A percentile compares a stretch with the other conserved stretches of the same genome.
Conservation (phyloP, 2,113 vertebrate species). For the Hirundichthys speculiger region DNA sequence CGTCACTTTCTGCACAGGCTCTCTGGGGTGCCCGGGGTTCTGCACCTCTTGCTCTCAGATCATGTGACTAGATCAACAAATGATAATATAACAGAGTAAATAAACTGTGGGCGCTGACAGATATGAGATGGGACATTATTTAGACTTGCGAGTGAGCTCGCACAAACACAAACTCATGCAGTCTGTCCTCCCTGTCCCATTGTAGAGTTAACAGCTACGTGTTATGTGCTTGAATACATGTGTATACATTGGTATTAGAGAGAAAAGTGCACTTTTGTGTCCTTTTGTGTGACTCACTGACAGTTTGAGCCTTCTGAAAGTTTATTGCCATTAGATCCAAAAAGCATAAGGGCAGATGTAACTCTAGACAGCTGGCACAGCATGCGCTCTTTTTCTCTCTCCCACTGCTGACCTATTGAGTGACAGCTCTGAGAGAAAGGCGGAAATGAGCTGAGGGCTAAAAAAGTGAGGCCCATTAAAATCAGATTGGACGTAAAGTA, state of each 20-base stretch:
- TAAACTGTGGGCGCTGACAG: constrained; percentile 73
- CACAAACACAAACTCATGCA: constrained; percentile 19
- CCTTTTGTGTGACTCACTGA: constrained; percentile 48
- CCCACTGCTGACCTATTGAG: constrained; percentile 67
- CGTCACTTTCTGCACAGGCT: constrained; percentile 75
- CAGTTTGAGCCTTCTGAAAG: constrained; percentile 59
- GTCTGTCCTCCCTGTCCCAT: constrained; percentile 1
- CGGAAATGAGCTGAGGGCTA: constrained; percentile 75
- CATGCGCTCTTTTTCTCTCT: constrained; percentile 54
- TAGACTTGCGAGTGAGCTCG: constrained; percentile 45
- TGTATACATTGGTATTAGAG: constrained; percentile 4
- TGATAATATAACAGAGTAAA: constrained; percentile 74
- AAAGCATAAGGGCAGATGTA: constrained; percentile 69
- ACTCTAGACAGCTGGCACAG: constrained; percentile 76
- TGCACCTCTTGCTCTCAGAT: constrained; percentile 74
- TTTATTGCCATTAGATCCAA: constrained; percentile 68
- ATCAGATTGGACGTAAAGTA: constrained; percentile 73
- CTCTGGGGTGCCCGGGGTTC: constrained; percentile 58
- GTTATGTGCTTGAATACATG: neutral
- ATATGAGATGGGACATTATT: constrained; percentile 73
- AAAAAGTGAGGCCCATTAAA: constrained; percentile 73
- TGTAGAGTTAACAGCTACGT: constrained; percentile 20
- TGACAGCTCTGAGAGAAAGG: constrained; percentile 74
- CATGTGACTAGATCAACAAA: constrained; percentile 80
- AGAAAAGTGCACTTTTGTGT: constrained; percentile 32